Conservation (phyloP, 2,113 vertebrate species). For the Larimichthys crocea region DNA sequence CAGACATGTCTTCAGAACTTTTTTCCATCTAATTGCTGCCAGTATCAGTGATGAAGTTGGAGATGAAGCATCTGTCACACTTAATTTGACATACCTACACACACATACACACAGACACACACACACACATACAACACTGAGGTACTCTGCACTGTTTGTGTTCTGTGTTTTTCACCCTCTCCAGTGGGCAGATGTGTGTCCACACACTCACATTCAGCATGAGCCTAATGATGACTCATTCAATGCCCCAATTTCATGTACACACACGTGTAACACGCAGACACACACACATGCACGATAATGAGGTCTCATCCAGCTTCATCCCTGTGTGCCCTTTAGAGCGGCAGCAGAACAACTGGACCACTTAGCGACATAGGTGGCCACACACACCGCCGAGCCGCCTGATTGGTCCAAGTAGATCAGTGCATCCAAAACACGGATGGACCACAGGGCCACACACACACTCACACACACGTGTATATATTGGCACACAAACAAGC, state of each 20-base stretch:
- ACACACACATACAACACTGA: neutral
- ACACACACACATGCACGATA: constrained; percentile 27
- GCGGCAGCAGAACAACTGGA: constrained; percentile 16
- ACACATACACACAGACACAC: no score
- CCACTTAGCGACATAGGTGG: constrained; percentile 17
- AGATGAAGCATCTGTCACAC: no score
- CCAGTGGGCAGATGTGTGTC: neutral
- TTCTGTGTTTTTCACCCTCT: neutral
- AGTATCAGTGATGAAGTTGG: neutral
- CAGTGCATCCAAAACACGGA: neutral
- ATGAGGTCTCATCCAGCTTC: constrained; percentile 29
- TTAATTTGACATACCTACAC: neutral
- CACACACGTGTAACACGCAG: neutral
- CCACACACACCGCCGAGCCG: neutral
- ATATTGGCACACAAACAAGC: neutral
- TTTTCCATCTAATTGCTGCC: no score
- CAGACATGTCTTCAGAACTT: no score
- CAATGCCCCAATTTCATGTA: constrained; percentile 29
- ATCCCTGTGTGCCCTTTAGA: constrained; percentile 41
- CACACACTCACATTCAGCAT: neutral
- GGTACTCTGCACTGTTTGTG: neutral
- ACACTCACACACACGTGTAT: neutral
- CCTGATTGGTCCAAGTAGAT: constrained; percentile 6
- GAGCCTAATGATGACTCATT: constrained; percentile 37
- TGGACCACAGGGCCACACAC: neutral